Evolutionary conservation across 2,113 vertebrate genomes (phyloP).

Genomic region (Amblyornis subalaris): DNA sequence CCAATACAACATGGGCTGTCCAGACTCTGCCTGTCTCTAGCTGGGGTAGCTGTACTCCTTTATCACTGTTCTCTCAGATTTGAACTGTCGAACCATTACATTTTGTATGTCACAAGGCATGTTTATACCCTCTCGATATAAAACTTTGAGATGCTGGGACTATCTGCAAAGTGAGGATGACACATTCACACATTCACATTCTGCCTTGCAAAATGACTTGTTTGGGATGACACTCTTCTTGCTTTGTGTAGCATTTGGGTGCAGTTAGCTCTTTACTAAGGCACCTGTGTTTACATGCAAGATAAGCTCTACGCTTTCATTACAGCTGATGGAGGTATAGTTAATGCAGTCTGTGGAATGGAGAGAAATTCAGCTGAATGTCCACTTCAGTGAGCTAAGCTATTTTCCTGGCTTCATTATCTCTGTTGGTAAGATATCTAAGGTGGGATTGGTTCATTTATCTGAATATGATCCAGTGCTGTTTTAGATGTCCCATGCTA

Average conservation of each 20-base stretch:
- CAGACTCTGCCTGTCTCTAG: neutral
- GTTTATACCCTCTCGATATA: fast-evolving
- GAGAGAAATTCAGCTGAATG: neutral
- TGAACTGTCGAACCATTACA: neutral
- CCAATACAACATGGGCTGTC: neutral
- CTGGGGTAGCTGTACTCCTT: neutral
- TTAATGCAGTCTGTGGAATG: neutral
- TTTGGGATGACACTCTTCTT: neutral
- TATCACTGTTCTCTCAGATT: neutral
- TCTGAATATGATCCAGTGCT: neutral
- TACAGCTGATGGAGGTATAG: neutral
- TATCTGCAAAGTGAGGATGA: neutral
- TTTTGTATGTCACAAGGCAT: neutral
- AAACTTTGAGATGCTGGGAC: neutral
- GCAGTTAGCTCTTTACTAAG: neutral
- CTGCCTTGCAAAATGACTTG: neutral
- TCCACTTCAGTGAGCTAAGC: neutral
- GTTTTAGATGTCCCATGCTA: neutral
- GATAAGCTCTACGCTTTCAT: fast-evolving
- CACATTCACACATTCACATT: neutral
- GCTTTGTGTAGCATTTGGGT: neutral
- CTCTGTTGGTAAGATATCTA: neutral
- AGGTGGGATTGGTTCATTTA: neutral
- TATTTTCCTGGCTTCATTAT: neutral
- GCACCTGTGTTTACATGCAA: neutral